Evolutionary conservation across 2,888 invertebrate species (phyloP).

Genomic region (Chrysomela aeneicollis): DNA sequence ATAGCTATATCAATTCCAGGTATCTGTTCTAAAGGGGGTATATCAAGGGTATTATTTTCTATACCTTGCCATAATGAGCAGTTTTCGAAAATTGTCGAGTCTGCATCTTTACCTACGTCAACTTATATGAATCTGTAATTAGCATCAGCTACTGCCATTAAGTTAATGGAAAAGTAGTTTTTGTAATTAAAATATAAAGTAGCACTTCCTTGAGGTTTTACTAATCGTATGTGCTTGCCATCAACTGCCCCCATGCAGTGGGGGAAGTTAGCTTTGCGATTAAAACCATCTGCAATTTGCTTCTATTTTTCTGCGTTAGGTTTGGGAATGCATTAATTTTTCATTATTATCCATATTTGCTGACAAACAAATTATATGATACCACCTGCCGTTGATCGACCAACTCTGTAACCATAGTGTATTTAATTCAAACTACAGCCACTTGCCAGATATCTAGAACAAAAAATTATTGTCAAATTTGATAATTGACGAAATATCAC

Average conservation of each 20-base stretch:
- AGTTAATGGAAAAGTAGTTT: constrained; percentile 34
- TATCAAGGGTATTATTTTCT: constrained; percentile 16
- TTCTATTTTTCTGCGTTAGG: constrained; percentile 20
- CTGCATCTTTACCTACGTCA: constrained; percentile 17
- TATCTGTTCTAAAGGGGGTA: constrained; percentile 14
- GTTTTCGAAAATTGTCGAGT: constrained; percentile 17
- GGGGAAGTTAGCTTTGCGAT: constrained; percentile 15
- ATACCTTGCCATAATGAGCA: constrained; percentile 18
- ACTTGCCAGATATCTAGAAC: not conserved
- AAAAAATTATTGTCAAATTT: not conserved
- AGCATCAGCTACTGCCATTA: constrained; percentile 41
- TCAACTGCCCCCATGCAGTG: constrained; percentile 17
- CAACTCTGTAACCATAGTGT: constrained; percentile 24
- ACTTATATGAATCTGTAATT: constrained; percentile 40
- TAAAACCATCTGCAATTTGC: constrained; percentile 19
- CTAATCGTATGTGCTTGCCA: constrained; percentile 22
- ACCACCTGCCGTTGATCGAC: constrained; percentile 20
- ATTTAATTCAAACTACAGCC: not conserved
- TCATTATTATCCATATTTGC: constrained; percentile 22
- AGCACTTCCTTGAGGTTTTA: constrained; percentile 21
- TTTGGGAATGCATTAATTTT: constrained; percentile 20
- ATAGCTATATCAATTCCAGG: constrained; percentile 17
- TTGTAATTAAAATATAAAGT: constrained; percentile 24
- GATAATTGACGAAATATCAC: constrained; percentile 9
- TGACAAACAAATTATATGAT: constrained; percentile 22